Percentiles rank a stretch among this genome's conserved stretches.
Evolutionary conservation across 2,888 invertebrate genomes (phyloP).

Genomic region (Epirrhoe tristata): DNA sequence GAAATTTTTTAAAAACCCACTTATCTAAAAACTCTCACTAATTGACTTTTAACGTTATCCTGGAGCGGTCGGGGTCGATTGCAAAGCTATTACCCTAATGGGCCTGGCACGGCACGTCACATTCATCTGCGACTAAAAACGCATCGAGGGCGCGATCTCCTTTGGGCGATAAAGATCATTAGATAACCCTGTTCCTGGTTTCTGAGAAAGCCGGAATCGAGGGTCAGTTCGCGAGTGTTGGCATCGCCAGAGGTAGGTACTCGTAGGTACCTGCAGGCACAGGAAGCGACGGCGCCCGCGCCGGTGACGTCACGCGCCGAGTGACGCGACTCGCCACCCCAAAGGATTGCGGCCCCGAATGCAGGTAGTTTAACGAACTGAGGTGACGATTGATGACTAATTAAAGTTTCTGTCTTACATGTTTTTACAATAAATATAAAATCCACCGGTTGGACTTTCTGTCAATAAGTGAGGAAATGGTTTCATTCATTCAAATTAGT

Average conservation of each 20-base stretch:
- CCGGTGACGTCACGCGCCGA: slow-evolving; percentile 38
- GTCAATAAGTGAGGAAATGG: not conserved
- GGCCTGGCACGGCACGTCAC: slow-evolving; percentile 25
- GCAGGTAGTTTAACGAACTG: slow-evolving; percentile 14
- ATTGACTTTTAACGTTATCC: slow-evolving; percentile 30
- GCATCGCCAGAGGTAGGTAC: not conserved
- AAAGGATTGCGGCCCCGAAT: slow-evolving; percentile 32
- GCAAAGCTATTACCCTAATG: slow-evolving; percentile 38
- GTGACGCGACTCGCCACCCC: slow-evolving; percentile 5
- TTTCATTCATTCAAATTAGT: not conserved
- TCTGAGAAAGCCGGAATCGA: slow-evolving; percentile 36
- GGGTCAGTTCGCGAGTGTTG: slow-evolving; percentile 18
- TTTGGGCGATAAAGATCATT: slow-evolving; percentile 29
- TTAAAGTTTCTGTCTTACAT: slow-evolving; percentile 7
- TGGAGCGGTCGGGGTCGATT: slow-evolving; percentile 27
- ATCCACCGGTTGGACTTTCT: not conserved
- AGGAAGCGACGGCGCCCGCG: slow-evolving; percentile 39
- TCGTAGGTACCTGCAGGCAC: slow-evolving; percentile 35
- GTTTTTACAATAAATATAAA: not conserved
- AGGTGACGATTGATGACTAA: slow-evolving; percentile 12
- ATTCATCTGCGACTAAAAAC: slow-evolving; percentile 10
- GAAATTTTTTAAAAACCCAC: not conserved
- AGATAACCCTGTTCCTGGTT: slow-evolving; percentile 32
- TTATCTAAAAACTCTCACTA: slow-evolving; percentile 24
- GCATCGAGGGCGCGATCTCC: slow-evolving; percentile 15